phyloP scores from a whole-genome alignment of 2,888 invertebrate species.

The Heterodera filipjevi region DNA sequence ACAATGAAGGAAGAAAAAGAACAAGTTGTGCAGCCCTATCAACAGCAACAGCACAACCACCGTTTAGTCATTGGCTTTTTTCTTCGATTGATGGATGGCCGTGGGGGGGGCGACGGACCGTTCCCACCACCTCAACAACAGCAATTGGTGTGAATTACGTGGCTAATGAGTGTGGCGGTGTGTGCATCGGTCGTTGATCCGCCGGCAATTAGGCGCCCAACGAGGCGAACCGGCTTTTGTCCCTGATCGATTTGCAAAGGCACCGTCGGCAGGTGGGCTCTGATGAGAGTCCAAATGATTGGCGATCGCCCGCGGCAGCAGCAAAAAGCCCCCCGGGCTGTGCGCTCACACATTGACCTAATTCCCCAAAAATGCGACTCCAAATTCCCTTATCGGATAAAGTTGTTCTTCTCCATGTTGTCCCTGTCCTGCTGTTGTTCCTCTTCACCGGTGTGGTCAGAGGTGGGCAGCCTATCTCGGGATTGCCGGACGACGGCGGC shows the following conservation, averaged over 20 bases:
- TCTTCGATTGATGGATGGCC: neutral
- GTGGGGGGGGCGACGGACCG: neutral
- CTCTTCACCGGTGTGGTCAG: neutral
- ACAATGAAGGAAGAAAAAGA: neutral
- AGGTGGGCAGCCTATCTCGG: neutral
- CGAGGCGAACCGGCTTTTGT: slow-evolving; percentile 13
- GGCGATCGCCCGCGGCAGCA: slow-evolving; percentile 2
- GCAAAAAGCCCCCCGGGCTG: slow-evolving; percentile 14
- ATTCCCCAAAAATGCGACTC: slow-evolving; percentile 8
- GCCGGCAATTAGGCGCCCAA: neutral
- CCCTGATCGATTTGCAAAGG: neutral
- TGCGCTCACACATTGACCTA: slow-evolving; percentile 6
- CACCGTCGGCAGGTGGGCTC: neutral
- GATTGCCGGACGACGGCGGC: slow-evolving; percentile 4
- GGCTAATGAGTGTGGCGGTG: slow-evolving; percentile 1
- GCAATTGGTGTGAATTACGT: neutral
- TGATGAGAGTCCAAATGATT: neutral
- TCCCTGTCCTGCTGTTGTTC: neutral
- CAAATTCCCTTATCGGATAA: neutral
- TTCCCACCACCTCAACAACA: neutral
- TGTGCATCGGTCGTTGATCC: neutral
- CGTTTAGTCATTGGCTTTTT: neutral
- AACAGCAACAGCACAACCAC: neutral
- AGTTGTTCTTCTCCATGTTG: neutral
- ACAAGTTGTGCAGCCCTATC: neutral